A percentile compares a stretch with the other conserved stretches of the same genome.
phyloP scores from a whole-genome alignment of 2,113 vertebrate species.

The Petrocephalus zakoni region DNA sequence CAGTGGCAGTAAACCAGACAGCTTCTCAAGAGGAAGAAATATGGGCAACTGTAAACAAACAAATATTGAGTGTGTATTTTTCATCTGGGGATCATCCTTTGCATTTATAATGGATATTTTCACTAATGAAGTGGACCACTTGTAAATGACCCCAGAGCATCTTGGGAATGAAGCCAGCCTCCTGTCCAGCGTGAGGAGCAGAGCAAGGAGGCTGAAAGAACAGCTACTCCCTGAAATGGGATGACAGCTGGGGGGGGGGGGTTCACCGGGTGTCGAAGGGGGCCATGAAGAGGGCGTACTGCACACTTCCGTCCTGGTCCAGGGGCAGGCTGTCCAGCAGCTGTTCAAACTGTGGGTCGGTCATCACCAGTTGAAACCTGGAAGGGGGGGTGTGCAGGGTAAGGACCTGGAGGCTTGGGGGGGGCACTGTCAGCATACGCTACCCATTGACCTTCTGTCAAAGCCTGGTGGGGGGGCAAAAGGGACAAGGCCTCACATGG shows the following conservation, averaged over 20 bases:
- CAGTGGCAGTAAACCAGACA: too few relatives aligned
- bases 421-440: slow-evolving; percentile 83
- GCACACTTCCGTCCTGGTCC: slow-evolving; percentile 73
- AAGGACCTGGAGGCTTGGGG: slow-evolving; percentile 40
- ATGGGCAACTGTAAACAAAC: too few relatives aligned
- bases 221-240: not conserved
- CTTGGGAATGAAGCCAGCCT: not conserved
- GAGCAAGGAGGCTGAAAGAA: not conserved
- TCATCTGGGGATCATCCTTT: not conserved
- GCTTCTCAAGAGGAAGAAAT: too few relatives aligned
- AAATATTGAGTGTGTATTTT: too few relatives aligned
- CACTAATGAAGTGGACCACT: not conserved
- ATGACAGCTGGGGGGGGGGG: not conserved
- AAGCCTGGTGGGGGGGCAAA: slow-evolving; percentile 52
- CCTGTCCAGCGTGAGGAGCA: not conserved
- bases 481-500: slow-evolving; percentile 71
- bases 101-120: not conserved
- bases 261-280: slow-evolving; percentile 47
- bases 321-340: slow-evolving; percentile 71
- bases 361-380: slow-evolving; percentile 72
- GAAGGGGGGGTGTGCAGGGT: slow-evolving; percentile 48
- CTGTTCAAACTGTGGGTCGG: slow-evolving; percentile 77
- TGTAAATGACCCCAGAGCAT: not conserved
- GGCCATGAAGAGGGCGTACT: slow-evolving; percentile 47
- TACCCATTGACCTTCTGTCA: slow-evolving; percentile 85